Conservation (phyloP, 2,797 vertebrate genomes). For the Xerus rutilus region DNA sequence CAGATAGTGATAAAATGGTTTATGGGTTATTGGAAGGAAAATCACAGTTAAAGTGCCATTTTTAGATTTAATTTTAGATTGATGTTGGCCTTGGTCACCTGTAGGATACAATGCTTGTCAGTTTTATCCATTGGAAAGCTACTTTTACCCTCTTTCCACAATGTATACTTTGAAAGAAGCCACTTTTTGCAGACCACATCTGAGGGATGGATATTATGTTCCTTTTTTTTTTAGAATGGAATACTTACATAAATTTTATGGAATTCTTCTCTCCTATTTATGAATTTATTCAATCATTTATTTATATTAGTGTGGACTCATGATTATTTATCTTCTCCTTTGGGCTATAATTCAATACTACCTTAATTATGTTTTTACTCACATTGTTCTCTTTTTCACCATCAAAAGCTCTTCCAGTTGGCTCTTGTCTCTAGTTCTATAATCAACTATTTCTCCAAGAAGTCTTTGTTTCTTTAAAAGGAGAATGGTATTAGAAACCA, state of each 20-base stretch:
- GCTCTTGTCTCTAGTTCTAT: not conserved
- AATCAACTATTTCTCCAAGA: not conserved
- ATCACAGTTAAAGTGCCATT: not conserved
- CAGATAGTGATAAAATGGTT: not conserved
- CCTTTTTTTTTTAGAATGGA: not conserved
- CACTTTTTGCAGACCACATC: not conserved
- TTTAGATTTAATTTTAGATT: not conserved
- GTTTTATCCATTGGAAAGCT: not conserved
- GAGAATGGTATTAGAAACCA: not conserved
- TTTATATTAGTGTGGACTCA: not conserved
- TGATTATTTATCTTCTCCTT: not conserved
- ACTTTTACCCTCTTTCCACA: not conserved
- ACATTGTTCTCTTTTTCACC: not conserved
- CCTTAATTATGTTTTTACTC: not conserved
- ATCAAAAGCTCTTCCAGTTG: not conserved
- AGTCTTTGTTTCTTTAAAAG: not conserved
- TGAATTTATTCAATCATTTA: conserved; percentile 4
- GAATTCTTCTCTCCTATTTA: not conserved
- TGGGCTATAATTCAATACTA: not conserved
- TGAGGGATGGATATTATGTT: not conserved
- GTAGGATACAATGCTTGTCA: not conserved
- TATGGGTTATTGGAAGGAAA: not conserved
- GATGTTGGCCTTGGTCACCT: not conserved
- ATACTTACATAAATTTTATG: not conserved
- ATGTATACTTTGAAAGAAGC: not conserved